These are phyloP conservation scores for Dermolepida albohirtum DNA, from an alignment of 2,888 invertebrate species.

Conservation along the genomic window DNA sequence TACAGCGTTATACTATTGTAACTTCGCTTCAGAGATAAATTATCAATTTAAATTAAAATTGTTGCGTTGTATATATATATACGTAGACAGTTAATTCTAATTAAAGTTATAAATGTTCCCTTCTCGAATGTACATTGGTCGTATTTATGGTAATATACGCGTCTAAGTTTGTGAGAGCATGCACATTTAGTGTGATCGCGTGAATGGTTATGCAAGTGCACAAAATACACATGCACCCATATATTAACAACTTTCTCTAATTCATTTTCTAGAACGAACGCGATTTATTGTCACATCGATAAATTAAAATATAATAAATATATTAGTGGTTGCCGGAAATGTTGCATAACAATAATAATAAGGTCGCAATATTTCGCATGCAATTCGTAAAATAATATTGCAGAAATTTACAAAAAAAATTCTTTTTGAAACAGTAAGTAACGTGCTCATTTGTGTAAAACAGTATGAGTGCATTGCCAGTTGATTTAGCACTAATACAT, in stretches of 20 bases:
- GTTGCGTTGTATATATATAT: conserved; percentile 23
- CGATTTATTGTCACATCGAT: conserved; percentile 47
- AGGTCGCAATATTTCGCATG: conserved; percentile 12
- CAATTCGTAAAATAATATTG: background rate
- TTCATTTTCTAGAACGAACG: conserved; percentile 42
- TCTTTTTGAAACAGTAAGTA: too few relatives aligned
- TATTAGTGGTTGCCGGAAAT: conserved; percentile 1
- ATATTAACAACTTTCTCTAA: conserved; percentile 48
- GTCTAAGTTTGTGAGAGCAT: too few relatives aligned
- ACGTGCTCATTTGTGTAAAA: too few relatives aligned
- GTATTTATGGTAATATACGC: conserved; percentile 22
- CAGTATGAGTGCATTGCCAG: too few relatives aligned
- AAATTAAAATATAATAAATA: conserved; percentile 43
- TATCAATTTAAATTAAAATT: conserved; percentile 37
- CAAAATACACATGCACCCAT: conserved; percentile 23
- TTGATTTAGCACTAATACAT: too few relatives aligned
- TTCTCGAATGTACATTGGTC: conserved; percentile 1
- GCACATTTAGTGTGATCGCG: background rate
- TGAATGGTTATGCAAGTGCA: conserved; percentile 44
- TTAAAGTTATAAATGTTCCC: conserved; percentile 42
- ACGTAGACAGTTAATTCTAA: conserved; percentile 44
- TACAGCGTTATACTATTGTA: background rate
- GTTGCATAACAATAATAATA: conserved; percentile 20
- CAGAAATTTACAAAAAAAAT: too few relatives aligned
- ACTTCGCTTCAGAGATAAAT: conserved; percentile 33